These are phyloP conservation scores for Clivina fossor DNA, from an alignment of 2,888 invertebrate genomes.

Conservation along the genomic window DNA sequence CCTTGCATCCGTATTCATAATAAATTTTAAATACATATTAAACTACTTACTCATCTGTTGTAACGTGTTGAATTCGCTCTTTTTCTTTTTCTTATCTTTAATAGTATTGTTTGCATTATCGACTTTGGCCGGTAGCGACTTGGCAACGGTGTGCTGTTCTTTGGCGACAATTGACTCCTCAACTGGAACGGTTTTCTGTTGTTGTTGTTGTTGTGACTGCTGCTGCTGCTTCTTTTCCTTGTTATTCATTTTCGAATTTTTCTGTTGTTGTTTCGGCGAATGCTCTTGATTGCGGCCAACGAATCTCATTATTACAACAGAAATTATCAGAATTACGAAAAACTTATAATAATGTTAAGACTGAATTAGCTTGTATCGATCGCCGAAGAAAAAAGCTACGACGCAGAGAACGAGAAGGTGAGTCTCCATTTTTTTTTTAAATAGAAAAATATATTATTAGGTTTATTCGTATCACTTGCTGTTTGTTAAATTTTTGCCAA, in stretches of 20 bases:
- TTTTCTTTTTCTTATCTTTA: constrained; percentile 60
- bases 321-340: constrained; percentile 79
- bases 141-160: too few species aligned
- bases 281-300: constrained; percentile 74
- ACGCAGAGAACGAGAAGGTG: constrained; percentile 84
- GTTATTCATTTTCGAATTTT: too few species aligned
- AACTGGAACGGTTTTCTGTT: too few species aligned
- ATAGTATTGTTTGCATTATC: constrained; percentile 35
- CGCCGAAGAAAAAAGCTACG: constrained; percentile 84
- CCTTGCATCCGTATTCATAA: too few species aligned
- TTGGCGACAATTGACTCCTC: too few species aligned
- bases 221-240: too few species aligned
- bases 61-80: constrained; percentile 57
- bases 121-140: too few species aligned
- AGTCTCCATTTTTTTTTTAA: constrained; percentile 39
- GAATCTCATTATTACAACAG: constrained; percentile 77
- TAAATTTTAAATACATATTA: too few species aligned
- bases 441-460: neutral
- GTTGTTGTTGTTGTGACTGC: too few species aligned
- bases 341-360: constrained; percentile 84
- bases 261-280: too few species aligned
- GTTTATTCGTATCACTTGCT: neutral
- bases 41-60: constrained; percentile 58
- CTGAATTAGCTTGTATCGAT: constrained; percentile 86
- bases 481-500: neutral